Base-by-base conservation (phyloP, 1,140 invertebrate genomes). In the Orchesella cincta region DNA sequence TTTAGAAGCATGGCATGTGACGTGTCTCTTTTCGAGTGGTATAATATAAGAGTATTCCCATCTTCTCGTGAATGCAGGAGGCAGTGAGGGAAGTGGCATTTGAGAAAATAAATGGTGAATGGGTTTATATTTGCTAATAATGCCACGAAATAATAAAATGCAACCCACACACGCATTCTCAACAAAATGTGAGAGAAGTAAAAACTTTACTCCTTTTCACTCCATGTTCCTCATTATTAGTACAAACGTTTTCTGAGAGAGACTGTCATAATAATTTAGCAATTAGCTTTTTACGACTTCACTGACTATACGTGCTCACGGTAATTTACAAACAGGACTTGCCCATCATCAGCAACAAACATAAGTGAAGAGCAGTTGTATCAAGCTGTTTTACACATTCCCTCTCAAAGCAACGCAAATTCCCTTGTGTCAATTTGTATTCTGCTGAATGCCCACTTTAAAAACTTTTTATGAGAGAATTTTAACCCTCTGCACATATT, bases 81-180 rank as follows among this genome's bases (percentile, higher is more conserved):
- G 23, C 8, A 67, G 28, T 31, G 31, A 67, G 23, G 5, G 54
- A 16, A 5, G n/a, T 18, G 54, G 54, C 54, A 26, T 57, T 57
- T 23, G n/a, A 57, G 62, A 67, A 67, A 33, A 67, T 67, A 67
- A 33, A 67, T 33, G 62, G 62, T 67, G 62, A 67, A 67, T 67
- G 31, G 62, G 62, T 29, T 67, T 67, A n/a, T n/a, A 67, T 67
- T 67, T 67, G 62, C 62, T 67, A 67, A 67, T 67, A 67, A 67
- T 67, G 62, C 62, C 62, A 67, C 62, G 62, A 67, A 67, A 67
- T 67, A 67, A 67, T 67, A 67, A 67, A 67, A 67, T 67, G 62
- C 31, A 67, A 67, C 62, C 62, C 62, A 67, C 62, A 67, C 62
- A 67, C 62, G 33, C 23, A 67, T 29, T 18, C 5, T 33, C n/a